Base-by-base conservation (phyloP, 35 echinoderm and acorn worm genomes). In the Chiridota heheva region DNA sequence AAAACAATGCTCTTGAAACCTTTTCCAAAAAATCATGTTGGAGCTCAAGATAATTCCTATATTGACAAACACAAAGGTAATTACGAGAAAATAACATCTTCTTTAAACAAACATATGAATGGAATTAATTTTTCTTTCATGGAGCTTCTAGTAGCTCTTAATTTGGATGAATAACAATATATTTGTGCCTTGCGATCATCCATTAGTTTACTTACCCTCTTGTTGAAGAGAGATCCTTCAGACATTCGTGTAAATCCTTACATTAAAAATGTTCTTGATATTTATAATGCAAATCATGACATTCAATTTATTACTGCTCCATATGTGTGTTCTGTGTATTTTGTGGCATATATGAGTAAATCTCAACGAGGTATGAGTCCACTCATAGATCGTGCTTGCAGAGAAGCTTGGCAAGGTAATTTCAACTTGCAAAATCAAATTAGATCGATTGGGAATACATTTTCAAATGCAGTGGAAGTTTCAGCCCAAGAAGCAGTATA, bases 311-410 rank as follows among this genome's bases (percentile, higher is more conserved):
- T n/a, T 37, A 18, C 40, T 5, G 67, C 30, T 36, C 67, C 67
- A 70, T 70, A 70, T 70, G 67, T 20, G 40, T 70, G 67, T 70
- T 8, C 67, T 37, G 36, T 70, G 31, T 70, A 70, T 24, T 36
- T 70, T 53, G n/a, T n/a, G n/a, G n/a, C n/a, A n/a, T n/a, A n/a
- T n/a, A n/a, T n/a, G 66, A 18, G 41, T n/a, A n/a, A 76, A 55
- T 76, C 40, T 10, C 68, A 72, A 28, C 6, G 68, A 10, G 68
- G 36, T 40, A 72, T 72, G 68, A 72, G 68, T 43, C 6, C 27
- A 27, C 27, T 72, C 5, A 8, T 76, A 28, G 44, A 76, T 71
- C 8, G 40, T 15, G 67, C 67, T 10, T 71, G 67, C 67, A 71
- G 40, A 71, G 67, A 71, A 42, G 72, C 72, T 4, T 58, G 30